Conservation (phyloP, 2,888 invertebrate species). For the Molanna angustata region DNA sequence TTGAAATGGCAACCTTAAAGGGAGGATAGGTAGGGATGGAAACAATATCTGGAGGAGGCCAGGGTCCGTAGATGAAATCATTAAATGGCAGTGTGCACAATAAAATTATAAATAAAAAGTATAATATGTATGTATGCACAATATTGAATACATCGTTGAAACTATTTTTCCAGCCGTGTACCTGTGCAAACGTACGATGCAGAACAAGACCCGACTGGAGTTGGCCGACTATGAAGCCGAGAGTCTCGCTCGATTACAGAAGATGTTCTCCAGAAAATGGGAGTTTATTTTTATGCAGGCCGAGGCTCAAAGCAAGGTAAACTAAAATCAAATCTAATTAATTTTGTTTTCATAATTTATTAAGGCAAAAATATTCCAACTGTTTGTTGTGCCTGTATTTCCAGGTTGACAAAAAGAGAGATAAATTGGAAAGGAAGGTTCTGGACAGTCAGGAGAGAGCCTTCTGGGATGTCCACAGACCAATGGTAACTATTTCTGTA, state of each 20-base stretch:
- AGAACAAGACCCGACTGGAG: conserved; percentile 97
- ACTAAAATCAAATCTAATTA: neutral
- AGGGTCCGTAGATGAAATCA: too few relatives aligned
- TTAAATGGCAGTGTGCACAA: too few relatives aligned
- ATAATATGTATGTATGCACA: too few relatives aligned
- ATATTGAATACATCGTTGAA: too few relatives aligned
- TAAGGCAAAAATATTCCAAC: neutral
- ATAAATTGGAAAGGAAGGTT: conserved; percentile 96
- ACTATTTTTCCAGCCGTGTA: conserved; percentile 78
- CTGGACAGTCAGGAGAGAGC: conserved; percentile 98
- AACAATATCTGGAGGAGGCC: too few relatives aligned
- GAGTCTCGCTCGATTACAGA: conserved; percentile 93
- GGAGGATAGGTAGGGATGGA: too few relatives aligned
- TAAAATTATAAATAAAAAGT: too few relatives aligned
- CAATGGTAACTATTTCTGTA: conserved; percentile 76
- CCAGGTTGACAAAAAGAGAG: conserved; percentile 97
- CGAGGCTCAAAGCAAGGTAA: conserved; percentile 63
- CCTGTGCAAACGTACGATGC: conserved; percentile 98
- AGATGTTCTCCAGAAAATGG: conserved; percentile 99
- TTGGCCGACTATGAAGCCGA: conserved; percentile 99
- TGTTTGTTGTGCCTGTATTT: neutral
- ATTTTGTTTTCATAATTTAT: neutral
- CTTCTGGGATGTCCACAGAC: conserved; percentile 99
- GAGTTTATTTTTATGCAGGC: conserved; percentile 99
- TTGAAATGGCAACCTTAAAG: too few relatives aligned